Base-by-base conservation (phyloP, 1,140 invertebrate genomes). In the Ruditapes philippinarum region DNA sequence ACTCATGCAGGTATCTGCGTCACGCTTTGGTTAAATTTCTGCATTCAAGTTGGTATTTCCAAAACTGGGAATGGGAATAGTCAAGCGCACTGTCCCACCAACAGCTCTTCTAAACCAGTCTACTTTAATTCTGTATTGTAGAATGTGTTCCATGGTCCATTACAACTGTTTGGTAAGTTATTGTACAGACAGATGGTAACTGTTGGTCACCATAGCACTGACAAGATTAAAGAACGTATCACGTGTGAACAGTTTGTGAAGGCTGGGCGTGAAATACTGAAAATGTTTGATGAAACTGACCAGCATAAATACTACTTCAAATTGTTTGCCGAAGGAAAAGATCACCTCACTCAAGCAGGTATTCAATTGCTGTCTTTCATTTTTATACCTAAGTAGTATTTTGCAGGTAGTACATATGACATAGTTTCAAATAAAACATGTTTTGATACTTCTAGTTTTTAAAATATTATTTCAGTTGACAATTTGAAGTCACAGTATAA, bases 281-380 rank as follows among this genome's bases (percentile, higher is more conserved):
- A 92, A 78, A 89, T 93, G 78, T 91, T 93, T 82, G 90, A 93
- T 73, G 92, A 93, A 57, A 79, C 84, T 22, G 91, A 92, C 11
- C 92, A 95, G 84, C 93, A 92, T 49, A 93, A 92, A 70, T 95
- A 94, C 68, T 95, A 95, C 89, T 95, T 95, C 80, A 91, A 90
- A 81, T 70, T 95, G 36, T 95, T 95, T 92, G 79, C 93, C 57
- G 73, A 73, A 33, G 93, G 93, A 45, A 94, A 94, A 65, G 92
- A 95, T 25, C 51, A 90, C 33, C 82, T 95, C 31, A 94, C 70
- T 17, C 93, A 92, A 82, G 94, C 94, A 87, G 94, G 95, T 95
- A 85, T 68, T 86, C 42, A 7, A 14, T 45, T 7, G n/a, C 22
- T 57, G 3, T 57, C 4, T 28, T 25, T 36, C 33, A 65, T 73